Evolutionary conservation across 2,888 invertebrate genomes (phyloP).

Genomic region (Eubasilissa splendida): DNA sequence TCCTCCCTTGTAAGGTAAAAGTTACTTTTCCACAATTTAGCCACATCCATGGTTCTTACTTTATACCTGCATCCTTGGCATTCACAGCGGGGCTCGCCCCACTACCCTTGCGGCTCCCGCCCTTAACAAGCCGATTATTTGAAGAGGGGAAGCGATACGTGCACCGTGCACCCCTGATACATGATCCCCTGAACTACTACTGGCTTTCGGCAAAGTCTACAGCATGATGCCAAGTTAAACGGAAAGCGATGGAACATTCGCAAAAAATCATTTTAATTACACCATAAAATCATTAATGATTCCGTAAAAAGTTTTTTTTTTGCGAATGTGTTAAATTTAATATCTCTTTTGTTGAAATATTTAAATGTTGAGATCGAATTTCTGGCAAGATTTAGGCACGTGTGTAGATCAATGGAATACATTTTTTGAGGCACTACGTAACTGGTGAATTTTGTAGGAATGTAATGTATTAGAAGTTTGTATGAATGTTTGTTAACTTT

Average conservation of each 20-base stretch:
- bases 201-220: slow-evolving; percentile 13
- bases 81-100: background rate
- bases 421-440: slow-evolving; percentile 7
- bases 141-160: slow-evolving; percentile 50
- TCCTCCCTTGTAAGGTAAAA: no score
- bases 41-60: background rate
- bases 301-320: background rate
- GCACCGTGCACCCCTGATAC: slow-evolving; percentile 47
- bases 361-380: background rate
- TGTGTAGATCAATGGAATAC: slow-evolving; percentile 17
- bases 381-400: slow-evolving; percentile 25
- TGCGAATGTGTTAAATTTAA: background rate
- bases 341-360: background rate
- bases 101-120: slow-evolving; percentile 9
- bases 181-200: slow-evolving; percentile 42
- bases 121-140: slow-evolving; percentile 55
- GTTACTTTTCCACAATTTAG: background rate
- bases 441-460: background rate
- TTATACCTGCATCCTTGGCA: slow-evolving; percentile 33
- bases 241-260: background rate
- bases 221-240: background rate
- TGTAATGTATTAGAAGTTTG: background rate
- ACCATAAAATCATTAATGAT: background rate
- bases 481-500: background rate
- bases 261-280: background rate